Conservation (phyloP, 2,113 vertebrate genomes). For the Corythaeola cristata region DNA sequence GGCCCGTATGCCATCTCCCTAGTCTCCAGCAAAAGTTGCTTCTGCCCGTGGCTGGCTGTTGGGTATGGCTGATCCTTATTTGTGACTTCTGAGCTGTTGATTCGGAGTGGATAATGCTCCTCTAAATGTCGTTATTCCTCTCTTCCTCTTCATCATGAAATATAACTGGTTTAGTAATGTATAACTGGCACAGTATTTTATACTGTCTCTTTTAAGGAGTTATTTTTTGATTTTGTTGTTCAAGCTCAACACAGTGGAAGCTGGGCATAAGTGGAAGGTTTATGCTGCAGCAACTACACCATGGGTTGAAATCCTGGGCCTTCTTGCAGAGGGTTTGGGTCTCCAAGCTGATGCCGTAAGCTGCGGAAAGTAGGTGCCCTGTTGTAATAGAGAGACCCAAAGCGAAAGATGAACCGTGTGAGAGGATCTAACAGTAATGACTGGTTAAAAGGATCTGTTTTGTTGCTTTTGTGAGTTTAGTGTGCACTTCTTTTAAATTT, state of each 20-base stretch:
- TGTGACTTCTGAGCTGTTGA: background rate
- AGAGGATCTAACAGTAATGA: background rate
- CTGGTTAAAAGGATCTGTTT: background rate
- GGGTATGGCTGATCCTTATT: background rate
- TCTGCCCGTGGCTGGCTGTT: background rate
- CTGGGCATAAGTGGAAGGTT: background rate
- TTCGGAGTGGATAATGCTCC: background rate
- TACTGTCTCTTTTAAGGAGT: background rate
- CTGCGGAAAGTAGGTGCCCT: background rate
- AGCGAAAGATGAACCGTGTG: background rate
- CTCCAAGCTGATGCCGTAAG: background rate
- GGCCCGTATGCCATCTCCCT: background rate
- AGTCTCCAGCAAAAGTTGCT: background rate
- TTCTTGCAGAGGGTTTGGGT: background rate
- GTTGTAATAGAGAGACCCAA: background rate
- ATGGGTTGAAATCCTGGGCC: too few species aligned
- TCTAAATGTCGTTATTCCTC: background rate
- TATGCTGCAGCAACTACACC: background rate
- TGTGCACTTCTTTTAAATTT: background rate
- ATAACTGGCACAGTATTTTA: background rate
- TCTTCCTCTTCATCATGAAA: background rate
- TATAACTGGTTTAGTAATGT: background rate
- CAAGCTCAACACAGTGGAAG: accelerated
- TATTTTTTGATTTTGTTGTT: background rate
- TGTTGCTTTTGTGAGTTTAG: background rate